Conservation (phyloP, 2,888 invertebrate species). For the Emmelina monodactyla region DNA sequence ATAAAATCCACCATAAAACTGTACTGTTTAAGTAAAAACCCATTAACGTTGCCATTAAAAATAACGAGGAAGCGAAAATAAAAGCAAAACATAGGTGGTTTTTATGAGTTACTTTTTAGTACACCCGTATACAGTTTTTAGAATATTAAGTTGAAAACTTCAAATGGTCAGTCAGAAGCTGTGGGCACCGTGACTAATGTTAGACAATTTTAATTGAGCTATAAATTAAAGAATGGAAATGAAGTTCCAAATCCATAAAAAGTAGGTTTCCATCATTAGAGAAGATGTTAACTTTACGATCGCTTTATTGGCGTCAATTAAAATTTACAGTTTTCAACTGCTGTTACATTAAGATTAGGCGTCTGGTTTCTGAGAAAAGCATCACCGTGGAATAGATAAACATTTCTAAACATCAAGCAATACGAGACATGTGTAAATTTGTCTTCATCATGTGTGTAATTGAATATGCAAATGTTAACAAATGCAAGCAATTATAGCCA, state of each 20-base stretch:
- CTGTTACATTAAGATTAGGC: too few relatives aligned
- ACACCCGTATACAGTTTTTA: conserved; percentile 4
- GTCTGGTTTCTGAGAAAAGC: too few relatives aligned
- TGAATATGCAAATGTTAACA: background rate
- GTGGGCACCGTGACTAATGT: conserved; percentile 7
- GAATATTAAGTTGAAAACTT: background rate
- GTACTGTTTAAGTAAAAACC: conserved; percentile 38
- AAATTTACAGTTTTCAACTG: too few relatives aligned
- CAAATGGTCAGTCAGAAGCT: background rate
- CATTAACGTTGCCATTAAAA: conserved; percentile 41
- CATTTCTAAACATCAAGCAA: too few relatives aligned
- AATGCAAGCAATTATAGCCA: background rate
- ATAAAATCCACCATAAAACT: conserved; percentile 31
- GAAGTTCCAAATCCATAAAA: background rate
- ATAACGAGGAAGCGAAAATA: conserved; percentile 27
- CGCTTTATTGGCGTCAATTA: too few relatives aligned
- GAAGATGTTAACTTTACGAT: too few relatives aligned
- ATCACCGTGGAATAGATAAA: too few relatives aligned
- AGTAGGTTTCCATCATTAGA: too few relatives aligned
- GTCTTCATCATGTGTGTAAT: background rate
- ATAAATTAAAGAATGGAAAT: conserved; percentile 5
- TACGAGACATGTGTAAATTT: background rate
- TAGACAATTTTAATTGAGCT: conserved; percentile 8
- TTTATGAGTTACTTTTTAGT: conserved; percentile 10
- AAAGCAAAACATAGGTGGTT: conserved; percentile 20